phyloP scores from a whole-genome alignment of 1,140 invertebrate genomes.

The honey bee (Apis mellifera) region Amel_HAv3.1 CM009941.2:16256001-16256500 shows the following conservation, averaged over 20 bases:
- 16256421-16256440: background rate
- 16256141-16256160: conserved; percentile 29
- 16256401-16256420: background rate
- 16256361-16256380: background rate
- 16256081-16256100: background rate
- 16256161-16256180: conserved; percentile 31
- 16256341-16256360: too few species aligned
- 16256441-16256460: background rate
- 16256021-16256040: background rate
- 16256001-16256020: conserved; percentile 36
- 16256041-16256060: rapidly evolving
- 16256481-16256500: background rate
- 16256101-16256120: background rate
- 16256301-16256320: background rate
- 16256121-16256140: conserved; percentile 26
- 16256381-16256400: too few species aligned
- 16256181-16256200: conserved; percentile 34
- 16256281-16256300: conserved; percentile 29
- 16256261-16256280: conserved; percentile 32
- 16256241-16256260: conserved; percentile 45
- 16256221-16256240: conserved; percentile 50
- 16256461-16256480: background rate
- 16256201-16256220: conserved; percentile 52
- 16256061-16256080: background rate
- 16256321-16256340: background rate